These are phyloP conservation scores for Sebastes fasciatus DNA, from an alignment of 2,113 vertebrate species.

Conservation along the genomic window DNA sequence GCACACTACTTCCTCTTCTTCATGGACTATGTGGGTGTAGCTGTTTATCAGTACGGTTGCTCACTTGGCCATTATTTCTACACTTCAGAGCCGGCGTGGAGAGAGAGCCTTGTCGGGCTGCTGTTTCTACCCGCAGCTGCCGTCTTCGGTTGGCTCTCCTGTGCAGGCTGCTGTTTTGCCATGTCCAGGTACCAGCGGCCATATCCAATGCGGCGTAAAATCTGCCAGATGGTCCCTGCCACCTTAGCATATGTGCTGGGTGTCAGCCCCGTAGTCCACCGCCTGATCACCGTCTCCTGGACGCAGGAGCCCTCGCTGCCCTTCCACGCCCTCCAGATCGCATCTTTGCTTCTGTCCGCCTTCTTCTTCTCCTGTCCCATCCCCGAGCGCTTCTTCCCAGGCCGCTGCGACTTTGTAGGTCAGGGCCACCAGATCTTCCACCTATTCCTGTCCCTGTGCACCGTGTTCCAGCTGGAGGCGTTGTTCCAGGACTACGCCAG, in stretches of 20 bases:
- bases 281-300: slow-evolving; percentile 86
- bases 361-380: slow-evolving; percentile 94
- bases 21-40: slow-evolving; percentile 92
- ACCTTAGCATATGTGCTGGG: slow-evolving; percentile 89
- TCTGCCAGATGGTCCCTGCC: slow-evolving; percentile 91
- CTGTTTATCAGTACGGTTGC: slow-evolving; percentile 92
- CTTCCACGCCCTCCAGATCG: slow-evolving; percentile 91
- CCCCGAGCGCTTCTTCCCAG: slow-evolving; percentile 92
- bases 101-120: slow-evolving; percentile 82
- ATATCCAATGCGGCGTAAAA: slow-evolving; percentile 90
- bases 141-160: slow-evolving; percentile 91
- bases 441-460: slow-evolving; percentile 90
- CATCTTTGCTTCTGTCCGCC: slow-evolving; percentile 88
- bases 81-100: slow-evolving; percentile 88
- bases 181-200: slow-evolving; percentile 91
- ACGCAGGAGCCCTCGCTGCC: slow-evolving; percentile 84
- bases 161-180: slow-evolving; percentile 90
- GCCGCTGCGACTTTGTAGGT: slow-evolving; percentile 91
- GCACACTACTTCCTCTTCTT: slow-evolving; percentile 95
- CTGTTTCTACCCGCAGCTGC: slow-evolving; percentile 89
- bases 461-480: slow-evolving; percentile 92
- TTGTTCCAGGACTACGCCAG: slow-evolving; percentile 89
- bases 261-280: slow-evolving; percentile 90
- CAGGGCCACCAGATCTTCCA: slow-evolving; percentile 96
- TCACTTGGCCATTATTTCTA: slow-evolving; percentile 94